Base-by-base conservation (phyloP, 2,113 vertebrate species). In the Tachysurus vachellii region DNA sequence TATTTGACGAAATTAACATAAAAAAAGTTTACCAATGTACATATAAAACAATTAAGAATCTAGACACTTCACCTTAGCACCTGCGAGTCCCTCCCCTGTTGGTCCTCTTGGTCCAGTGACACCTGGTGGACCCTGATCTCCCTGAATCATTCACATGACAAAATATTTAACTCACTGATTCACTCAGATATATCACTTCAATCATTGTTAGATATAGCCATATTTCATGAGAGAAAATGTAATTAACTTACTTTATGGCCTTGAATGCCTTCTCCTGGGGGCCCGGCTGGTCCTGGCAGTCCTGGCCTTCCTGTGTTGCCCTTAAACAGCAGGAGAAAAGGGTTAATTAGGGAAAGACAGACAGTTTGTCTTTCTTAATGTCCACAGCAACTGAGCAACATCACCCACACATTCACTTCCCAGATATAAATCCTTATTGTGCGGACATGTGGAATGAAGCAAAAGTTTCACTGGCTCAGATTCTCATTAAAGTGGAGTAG, bases 91-190 rank as follows among this genome's bases (percentile, higher is more conserved):
- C 77, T 98, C 96, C 91, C 97, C 97, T 88, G 93, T 89, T 75
- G 94, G 93, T 0, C 97, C 97, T 92, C 96, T 95, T 23, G 96
- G 96, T 86, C 97, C 97, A 86, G 95, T 95, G 90, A 97, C 92
- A 90, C 97, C 97, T 90, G 95, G 96, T 92, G 94, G 89, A 91
- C 97, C 97, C 90, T 95, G 95, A 89, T 96, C 96, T 80, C 97
- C 97, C 97, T 98, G 89, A 85, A 93, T 66, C 2, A 91, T 89
- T 47, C 82, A 84, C 5, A 61, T n/a, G 26, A 61, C 54, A 88
- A 84, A 70, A 56, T 50, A 64, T 59, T 36, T 17, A 50, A 28
- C 12, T 57, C 80, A 61, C 26, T 71, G 82, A 36, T 57, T 81
- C 79, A 42, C 56, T 80, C 31, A 31, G 4, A 36, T 59, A 6